Conservation (phyloP, 2,888 invertebrate species). For the Acronicta psi region DNA sequence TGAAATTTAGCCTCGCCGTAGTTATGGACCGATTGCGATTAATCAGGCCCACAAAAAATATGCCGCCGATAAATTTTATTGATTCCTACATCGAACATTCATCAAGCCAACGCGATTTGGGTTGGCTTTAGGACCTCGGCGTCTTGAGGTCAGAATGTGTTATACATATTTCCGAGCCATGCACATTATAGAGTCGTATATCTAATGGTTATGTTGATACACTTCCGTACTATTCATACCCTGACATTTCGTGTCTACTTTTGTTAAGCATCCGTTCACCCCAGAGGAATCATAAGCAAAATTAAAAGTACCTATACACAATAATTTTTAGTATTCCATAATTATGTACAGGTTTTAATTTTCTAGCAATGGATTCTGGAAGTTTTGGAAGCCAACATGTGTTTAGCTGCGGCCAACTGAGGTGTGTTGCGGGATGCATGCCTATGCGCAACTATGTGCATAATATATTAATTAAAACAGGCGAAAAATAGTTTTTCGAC, state of each 20-base stretch:
- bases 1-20: slow-evolving; percentile 34
- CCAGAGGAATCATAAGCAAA: too few relatives aligned
- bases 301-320: too few relatives aligned
- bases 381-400: too few relatives aligned
- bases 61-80: slow-evolving; percentile 42
- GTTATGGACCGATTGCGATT: slow-evolving; percentile 37
- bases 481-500: too few relatives aligned
- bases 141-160: slow-evolving; percentile 38
- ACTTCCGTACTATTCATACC: slow-evolving; percentile 30
- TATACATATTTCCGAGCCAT: slow-evolving; percentile 29
- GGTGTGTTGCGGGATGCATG: too few relatives aligned
- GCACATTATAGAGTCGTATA: slow-evolving; percentile 18
- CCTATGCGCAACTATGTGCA: too few relatives aligned
- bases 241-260: slow-evolving; percentile 1
- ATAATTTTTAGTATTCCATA: too few relatives aligned
- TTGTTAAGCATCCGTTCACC: background rate
- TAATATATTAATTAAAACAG: too few relatives aligned
- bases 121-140: slow-evolving; percentile 53
- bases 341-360: too few relatives aligned
- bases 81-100: slow-evolving; percentile 36
- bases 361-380: too few relatives aligned
- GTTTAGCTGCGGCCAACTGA: too few relatives aligned
- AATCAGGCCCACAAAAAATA: slow-evolving; percentile 49
- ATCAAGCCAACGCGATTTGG: slow-evolving; percentile 44
- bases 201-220: slow-evolving; percentile 18